Evolutionary conservation across 2,113 vertebrate genomes (phyloP).

Genomic region (Condylura cristata): DNA sequence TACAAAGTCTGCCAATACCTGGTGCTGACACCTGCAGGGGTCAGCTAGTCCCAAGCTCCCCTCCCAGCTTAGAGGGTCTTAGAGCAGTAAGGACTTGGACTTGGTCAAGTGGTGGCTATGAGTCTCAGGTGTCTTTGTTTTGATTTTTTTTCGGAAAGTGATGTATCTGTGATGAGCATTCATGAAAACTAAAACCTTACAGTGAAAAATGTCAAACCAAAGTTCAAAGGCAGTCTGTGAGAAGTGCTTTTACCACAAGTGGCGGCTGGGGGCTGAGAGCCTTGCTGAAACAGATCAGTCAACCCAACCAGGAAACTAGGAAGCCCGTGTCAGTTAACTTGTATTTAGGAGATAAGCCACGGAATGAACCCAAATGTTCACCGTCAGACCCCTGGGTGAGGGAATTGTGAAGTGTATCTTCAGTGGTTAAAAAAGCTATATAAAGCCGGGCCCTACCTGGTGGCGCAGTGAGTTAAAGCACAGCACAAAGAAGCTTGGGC

Average conservation of each 20-base stretch:
- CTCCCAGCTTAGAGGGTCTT: neutral
- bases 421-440: too few species aligned
- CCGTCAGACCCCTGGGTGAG: too few species aligned
- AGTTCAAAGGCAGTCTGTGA: neutral
- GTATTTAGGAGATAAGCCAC: neutral
- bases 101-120: neutral
- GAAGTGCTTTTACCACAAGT: neutral
- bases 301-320: neutral
- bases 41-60: fast-evolving
- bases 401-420: too few species aligned
- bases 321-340: neutral
- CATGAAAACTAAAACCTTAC: neutral
- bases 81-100: neutral
- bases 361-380: too few species aligned
- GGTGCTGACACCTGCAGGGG: too few species aligned
- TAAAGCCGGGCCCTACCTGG: too few species aligned
- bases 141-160: neutral
- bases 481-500: too few species aligned
- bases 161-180: neutral
- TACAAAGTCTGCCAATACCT: neutral
- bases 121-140: neutral
- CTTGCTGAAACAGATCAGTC: neutral
- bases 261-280: neutral
- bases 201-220: neutral
- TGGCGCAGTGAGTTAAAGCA: too few species aligned